Evolutionary conservation across 2,113 vertebrate species (phyloP).

Genomic region (Rutilus rutilus): DNA sequence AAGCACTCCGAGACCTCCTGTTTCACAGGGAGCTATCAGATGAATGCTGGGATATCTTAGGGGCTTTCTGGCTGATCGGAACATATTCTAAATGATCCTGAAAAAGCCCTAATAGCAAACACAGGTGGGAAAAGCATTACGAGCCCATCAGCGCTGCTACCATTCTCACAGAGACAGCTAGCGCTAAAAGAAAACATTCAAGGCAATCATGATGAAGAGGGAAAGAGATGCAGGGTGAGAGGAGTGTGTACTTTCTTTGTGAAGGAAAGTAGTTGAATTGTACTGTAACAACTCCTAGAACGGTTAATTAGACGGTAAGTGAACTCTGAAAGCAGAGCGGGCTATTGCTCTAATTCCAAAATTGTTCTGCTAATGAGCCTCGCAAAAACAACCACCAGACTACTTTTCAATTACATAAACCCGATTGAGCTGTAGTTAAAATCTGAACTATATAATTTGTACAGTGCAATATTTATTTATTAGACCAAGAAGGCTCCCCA

Average conservation of each 20-base stretch:
- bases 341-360: slow-evolving; percentile 45
- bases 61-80: slow-evolving; percentile 57
- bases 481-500: slow-evolving; percentile 3
- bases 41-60: slow-evolving; percentile 58
- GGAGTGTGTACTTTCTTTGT: slow-evolving; percentile 36
- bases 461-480: slow-evolving; percentile 20
- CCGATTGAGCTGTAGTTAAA: slow-evolving; percentile 8
- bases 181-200: slow-evolving; percentile 63
- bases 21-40: slow-evolving; percentile 58
- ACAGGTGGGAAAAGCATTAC: slow-evolving; percentile 66
- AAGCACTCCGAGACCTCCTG: slow-evolving; percentile 54
- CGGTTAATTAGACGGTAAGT: slow-evolving; percentile 60
- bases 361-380: slow-evolving; percentile 56
- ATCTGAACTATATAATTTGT: slow-evolving; percentile 27
- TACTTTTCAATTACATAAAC: slow-evolving; percentile 46
- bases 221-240: background rate
- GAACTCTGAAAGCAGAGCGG: slow-evolving; percentile 52
- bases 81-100: slow-evolving; percentile 67
- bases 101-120: slow-evolving; percentile 63
- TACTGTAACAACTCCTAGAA: slow-evolving; percentile 51
- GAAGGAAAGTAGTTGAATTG: slow-evolving; percentile 47
- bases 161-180: slow-evolving; percentile 51
- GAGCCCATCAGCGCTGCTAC: slow-evolving; percentile 49
- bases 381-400: slow-evolving; percentile 50
- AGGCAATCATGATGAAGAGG: slow-evolving; percentile 55